Evolutionary conservation across 1,140 invertebrate genomes (phyloP).

Genomic region (Leptonema lineaticorne): DNA sequence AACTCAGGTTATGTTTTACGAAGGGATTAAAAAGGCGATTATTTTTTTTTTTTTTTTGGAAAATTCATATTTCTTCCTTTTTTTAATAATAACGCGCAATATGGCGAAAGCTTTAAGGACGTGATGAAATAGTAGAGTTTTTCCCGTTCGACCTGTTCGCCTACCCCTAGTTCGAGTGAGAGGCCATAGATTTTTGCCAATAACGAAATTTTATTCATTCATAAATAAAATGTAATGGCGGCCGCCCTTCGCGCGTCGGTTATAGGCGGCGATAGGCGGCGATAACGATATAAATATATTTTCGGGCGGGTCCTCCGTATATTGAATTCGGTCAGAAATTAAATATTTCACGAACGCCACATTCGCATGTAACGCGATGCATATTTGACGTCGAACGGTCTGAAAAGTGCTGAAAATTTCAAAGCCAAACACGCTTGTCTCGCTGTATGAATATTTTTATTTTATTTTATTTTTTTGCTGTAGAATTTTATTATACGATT

Average conservation of each 20-base stretch:
- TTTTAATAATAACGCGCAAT: slow-evolving; percentile 39
- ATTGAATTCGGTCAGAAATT: background rate
- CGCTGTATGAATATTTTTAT: too few species aligned
- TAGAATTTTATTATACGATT: too few species aligned
- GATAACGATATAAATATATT: background rate
- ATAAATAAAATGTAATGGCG: slow-evolving; percentile 24
- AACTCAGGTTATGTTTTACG: too few species aligned
- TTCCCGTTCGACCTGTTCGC: background rate
- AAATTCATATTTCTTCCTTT: too few species aligned
- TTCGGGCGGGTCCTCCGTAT: too few species aligned
- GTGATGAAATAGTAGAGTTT: slow-evolving; percentile 32
- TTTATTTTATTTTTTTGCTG: too few species aligned
- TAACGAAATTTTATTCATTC: slow-evolving; percentile 21
- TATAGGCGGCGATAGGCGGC: background rate
- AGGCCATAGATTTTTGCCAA: slow-evolving; percentile 19
- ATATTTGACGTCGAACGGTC: too few species aligned
- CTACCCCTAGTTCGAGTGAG: background rate
- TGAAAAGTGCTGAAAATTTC: too few species aligned
- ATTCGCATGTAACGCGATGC: too few species aligned
- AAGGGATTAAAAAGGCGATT: background rate
- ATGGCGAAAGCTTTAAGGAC: slow-evolving; percentile 24
- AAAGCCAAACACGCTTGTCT: too few species aligned
- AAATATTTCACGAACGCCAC: slow-evolving; percentile 1
- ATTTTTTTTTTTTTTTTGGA: too few species aligned
- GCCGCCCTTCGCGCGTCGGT: background rate